Conservation (phyloP, 2,113 vertebrate species). For the Oenanthe oenanthe region DNA sequence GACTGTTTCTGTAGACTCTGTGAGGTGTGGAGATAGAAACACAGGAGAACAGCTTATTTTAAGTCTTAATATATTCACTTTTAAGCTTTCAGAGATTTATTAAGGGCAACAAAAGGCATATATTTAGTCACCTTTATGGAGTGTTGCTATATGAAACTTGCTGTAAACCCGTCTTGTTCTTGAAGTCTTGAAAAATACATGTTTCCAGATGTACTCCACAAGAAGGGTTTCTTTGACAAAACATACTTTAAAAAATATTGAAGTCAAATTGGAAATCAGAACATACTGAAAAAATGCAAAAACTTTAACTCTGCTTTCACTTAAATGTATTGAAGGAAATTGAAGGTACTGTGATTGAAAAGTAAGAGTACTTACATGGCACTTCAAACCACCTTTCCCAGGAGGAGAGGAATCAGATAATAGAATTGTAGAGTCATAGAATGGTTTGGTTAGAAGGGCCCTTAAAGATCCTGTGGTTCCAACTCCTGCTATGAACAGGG, state of each 20-base stretch:
- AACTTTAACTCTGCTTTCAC: neutral
- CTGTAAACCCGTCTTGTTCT: neutral
- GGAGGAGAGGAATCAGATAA: neutral
- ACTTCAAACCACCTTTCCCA: neutral
- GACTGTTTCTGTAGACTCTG: neutral
- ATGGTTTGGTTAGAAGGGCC: neutral
- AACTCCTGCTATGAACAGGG: neutral
- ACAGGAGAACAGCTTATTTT: neutral
- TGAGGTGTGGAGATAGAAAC: neutral
- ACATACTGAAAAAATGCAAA: neutral
- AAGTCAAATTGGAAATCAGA: neutral
- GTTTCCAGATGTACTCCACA: neutral
- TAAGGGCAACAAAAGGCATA: neutral
- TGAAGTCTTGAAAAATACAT: neutral
- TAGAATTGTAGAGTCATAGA: neutral
- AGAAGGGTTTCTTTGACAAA: neutral
- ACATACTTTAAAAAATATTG: neutral
- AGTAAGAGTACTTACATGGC: neutral
- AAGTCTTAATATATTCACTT: neutral
- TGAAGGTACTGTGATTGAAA: neutral
- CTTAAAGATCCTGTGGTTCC: neutral
- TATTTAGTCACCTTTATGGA: neutral
- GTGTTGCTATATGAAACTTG: neutral
- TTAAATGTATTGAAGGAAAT: neutral
- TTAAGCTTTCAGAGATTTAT: neutral